A percentile compares a stretch with the other conserved stretches of the same genome.
Conservation (phyloP, 1,140 invertebrate genomes). For the Colletes gigas region DNA sequence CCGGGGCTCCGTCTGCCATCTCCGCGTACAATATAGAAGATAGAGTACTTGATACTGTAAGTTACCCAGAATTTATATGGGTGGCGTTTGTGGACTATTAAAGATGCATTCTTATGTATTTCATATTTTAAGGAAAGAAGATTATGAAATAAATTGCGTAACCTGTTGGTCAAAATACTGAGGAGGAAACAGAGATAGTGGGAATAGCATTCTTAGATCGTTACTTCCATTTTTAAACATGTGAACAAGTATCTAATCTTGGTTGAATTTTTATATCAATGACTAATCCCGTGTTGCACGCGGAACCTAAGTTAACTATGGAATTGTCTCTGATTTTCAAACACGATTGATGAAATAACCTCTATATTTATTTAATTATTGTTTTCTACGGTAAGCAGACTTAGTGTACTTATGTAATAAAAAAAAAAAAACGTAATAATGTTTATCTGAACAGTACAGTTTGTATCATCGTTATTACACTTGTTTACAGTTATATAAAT, state of each 20-base stretch:
- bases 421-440: neutral
- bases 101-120: too few species aligned
- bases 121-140: too few species aligned
- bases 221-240: neutral
- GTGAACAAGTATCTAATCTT: neutral
- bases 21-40: too few species aligned
- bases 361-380: neutral
- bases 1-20: too few species aligned
- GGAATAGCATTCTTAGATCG: neutral
- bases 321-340: neutral
- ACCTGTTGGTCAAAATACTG: too few species aligned
- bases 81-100: too few species aligned
- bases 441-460: neutral
- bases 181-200: too few species aligned
- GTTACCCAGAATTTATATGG: too few species aligned
- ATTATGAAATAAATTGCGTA: too few species aligned
- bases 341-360: neutral
- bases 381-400: neutral
- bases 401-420: neutral
- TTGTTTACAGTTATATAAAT: conserved; percentile 60
- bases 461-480: neutral
- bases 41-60: too few species aligned
- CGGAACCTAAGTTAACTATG: conserved; percentile 17
- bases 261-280: neutral
- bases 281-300: neutral